These are phyloP conservation scores for Catalaphyllia jardinei DNA, from an alignment of 64 coral and sea anemone species.

Conservation along the genomic window DNA sequence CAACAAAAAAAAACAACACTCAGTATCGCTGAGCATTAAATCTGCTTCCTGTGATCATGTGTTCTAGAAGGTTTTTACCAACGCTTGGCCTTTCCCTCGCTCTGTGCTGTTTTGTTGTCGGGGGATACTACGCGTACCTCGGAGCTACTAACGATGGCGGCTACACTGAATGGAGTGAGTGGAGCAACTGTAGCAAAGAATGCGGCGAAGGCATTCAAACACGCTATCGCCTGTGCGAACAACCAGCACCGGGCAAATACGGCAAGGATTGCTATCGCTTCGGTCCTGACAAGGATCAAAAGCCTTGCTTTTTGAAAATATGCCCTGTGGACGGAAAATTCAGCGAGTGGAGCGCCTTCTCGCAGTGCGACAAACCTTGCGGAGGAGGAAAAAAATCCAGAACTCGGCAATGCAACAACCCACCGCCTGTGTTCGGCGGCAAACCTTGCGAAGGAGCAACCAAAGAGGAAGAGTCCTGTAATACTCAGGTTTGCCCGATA, in stretches of 20 bases:
- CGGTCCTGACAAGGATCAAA: background rate
- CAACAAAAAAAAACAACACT: background rate
- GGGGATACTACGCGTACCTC: slow-evolving; percentile 1
- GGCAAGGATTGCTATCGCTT: slow-evolving; percentile 35
- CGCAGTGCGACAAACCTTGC: slow-evolving; percentile 76
- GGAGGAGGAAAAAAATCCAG: slow-evolving; percentile 81
- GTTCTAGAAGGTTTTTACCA: slow-evolving; percentile 12
- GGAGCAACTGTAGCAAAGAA: slow-evolving; percentile 2
- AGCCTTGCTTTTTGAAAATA: slow-evolving; percentile 37
- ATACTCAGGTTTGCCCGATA: slow-evolving; percentile 69
- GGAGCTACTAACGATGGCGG: background rate
- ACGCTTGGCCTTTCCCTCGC: background rate
- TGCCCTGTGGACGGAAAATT: slow-evolving; percentile 70
- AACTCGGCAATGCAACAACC: slow-evolving; percentile 76
- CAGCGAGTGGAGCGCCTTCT: slow-evolving; percentile 74
- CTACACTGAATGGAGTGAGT: slow-evolving; percentile 14
- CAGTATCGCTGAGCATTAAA: too few relatives aligned
- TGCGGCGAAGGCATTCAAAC: slow-evolving; percentile 16
- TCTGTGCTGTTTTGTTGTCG: background rate
- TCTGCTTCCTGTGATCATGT: background rate
- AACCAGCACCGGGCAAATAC: background rate
- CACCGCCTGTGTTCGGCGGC: slow-evolving; percentile 72
- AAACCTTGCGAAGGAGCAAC: slow-evolving; percentile 79
- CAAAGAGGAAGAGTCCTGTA: slow-evolving; percentile 77
- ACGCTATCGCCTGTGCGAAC: background rate